A percentile compares a stretch with the other conserved stretches of the same genome.
Evolutionary conservation across 2,888 invertebrate genomes (phyloP).

Genomic region (Oscheius myriophilus): DNA sequence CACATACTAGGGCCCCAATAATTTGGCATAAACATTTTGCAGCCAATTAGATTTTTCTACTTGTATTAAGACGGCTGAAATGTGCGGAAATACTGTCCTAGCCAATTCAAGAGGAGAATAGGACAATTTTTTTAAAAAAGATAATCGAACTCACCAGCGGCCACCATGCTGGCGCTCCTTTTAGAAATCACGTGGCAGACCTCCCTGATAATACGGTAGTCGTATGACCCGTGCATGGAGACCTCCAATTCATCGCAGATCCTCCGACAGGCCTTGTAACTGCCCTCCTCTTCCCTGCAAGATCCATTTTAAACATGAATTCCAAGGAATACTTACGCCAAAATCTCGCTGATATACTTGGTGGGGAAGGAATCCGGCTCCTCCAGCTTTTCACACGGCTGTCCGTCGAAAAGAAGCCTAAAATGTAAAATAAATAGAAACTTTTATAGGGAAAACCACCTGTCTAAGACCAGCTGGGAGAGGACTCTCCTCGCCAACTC

Average conservation of each 20-base stretch:
- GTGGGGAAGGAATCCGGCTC: conserved; percentile 69
- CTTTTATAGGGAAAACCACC: not conserved
- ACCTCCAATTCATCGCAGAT: conserved; percentile 71
- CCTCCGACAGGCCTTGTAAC: conserved; percentile 64
- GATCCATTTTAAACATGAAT: not conserved
- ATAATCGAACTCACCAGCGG: conserved; percentile 57
- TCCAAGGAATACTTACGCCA: conserved; percentile 54
- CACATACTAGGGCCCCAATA: no score
- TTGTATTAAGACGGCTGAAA: no score
- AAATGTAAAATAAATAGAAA: not conserved
- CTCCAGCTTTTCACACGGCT: conserved; percentile 63
- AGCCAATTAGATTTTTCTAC: no score
- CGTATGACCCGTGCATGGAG: conserved; percentile 65
- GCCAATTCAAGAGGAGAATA: no score
- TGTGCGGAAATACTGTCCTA: no score
- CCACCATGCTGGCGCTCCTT: conserved; percentile 68
- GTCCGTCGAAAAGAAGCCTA: conserved; percentile 64
- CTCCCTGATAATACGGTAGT: conserved; percentile 66
- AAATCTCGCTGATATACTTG: conserved; percentile 70
- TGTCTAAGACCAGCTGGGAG: conserved; percentile 66
- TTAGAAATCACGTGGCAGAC: conserved; percentile 68
- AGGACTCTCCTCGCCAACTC: conserved; percentile 68
- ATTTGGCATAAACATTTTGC: no score
- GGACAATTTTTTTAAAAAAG: no score
- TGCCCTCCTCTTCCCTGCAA: conserved; percentile 66